Conservation (phyloP, 2,888 invertebrate genomes). For the Priocnemis perturbator region DNA sequence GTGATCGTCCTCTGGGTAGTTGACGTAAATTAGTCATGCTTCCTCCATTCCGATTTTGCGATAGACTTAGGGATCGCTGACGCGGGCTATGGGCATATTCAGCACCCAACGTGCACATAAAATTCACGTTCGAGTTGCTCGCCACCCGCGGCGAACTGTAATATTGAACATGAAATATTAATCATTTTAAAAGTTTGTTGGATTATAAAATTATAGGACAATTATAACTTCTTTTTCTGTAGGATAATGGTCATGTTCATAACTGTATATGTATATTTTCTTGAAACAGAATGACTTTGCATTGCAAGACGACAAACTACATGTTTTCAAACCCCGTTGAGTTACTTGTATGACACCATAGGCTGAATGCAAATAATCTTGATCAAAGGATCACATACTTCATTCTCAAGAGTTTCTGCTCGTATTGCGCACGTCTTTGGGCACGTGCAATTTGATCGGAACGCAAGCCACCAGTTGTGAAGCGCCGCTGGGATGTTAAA, state of each 20-base stretch:
- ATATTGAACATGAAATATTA: conserved; percentile 29
- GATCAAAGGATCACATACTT: conserved; percentile 59
- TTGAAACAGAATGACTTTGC: too few species aligned
- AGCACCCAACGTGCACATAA: conserved; percentile 64
- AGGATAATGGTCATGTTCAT: neutral
- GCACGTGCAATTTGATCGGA: conserved; percentile 71
- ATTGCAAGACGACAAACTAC: too few species aligned
- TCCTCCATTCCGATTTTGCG: conserved; percentile 49
- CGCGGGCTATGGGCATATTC: conserved; percentile 56
- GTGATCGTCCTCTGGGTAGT: conserved; percentile 66
- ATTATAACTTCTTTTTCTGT: neutral
- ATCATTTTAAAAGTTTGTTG: conserved; percentile 8
- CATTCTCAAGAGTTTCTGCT: conserved; percentile 71
- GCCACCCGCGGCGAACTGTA: conserved; percentile 63
- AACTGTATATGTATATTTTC: neutral
- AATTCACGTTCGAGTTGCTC: conserved; percentile 64
- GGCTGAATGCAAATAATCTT: too few species aligned
- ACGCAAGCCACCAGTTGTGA: conserved; percentile 64
- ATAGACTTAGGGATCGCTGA: conserved; percentile 58
- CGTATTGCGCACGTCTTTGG: conserved; percentile 69
- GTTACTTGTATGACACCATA: neutral
- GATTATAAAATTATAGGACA: neutral
- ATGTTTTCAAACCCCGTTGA: too few species aligned
- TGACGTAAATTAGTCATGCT: conserved; percentile 51
- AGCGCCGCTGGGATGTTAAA: conserved; percentile 64